Conservation (phyloP, 2,888 invertebrate species). For the Orchestes rusci region DNA sequence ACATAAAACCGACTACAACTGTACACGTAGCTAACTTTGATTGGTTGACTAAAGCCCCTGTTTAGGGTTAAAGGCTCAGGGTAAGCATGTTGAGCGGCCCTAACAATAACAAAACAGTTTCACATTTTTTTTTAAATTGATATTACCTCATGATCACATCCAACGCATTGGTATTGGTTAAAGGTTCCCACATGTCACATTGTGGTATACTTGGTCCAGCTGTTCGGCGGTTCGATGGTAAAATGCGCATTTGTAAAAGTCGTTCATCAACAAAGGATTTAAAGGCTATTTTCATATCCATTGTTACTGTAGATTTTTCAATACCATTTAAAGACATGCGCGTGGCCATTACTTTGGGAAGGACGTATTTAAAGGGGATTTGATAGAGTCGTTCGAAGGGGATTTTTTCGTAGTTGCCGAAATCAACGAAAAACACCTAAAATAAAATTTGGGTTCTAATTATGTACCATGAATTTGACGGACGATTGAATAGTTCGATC, state of each 20-base stretch:
- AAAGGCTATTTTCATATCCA: slow-evolving; percentile 64
- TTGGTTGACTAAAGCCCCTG: slow-evolving; percentile 44
- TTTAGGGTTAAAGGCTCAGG: slow-evolving; percentile 36
- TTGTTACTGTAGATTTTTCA: slow-evolving; percentile 47
- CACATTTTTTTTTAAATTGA: neutral
- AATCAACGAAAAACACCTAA: slow-evolving; percentile 68
- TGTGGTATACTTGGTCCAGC: slow-evolving; percentile 62
- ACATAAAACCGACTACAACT: slow-evolving; percentile 64
- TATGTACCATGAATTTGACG: no score
- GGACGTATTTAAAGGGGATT: slow-evolving; percentile 64
- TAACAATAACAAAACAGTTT: slow-evolving; percentile 5
- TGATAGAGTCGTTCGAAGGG: slow-evolving; percentile 65
- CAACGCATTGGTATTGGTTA: slow-evolving; percentile 50
- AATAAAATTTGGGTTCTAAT: no score
- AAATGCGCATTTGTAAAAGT: slow-evolving; percentile 57
- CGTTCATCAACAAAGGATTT: slow-evolving; percentile 59
- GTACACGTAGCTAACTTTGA: slow-evolving; percentile 58
- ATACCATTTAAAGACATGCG: slow-evolving; percentile 66
- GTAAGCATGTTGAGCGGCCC: slow-evolving; percentile 37
- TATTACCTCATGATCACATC: slow-evolving; percentile 46
- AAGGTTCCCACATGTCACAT: slow-evolving; percentile 59
- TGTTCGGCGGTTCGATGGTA: slow-evolving; percentile 49
- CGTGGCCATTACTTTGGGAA: slow-evolving; percentile 67
- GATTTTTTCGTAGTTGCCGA: slow-evolving; percentile 69
- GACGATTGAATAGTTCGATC: no score